A percentile compares a stretch with the other conserved stretches of the same genome.
phyloP scores from a whole-genome alignment of 2,797 vertebrate genomes.

The Momotus momota region DNA sequence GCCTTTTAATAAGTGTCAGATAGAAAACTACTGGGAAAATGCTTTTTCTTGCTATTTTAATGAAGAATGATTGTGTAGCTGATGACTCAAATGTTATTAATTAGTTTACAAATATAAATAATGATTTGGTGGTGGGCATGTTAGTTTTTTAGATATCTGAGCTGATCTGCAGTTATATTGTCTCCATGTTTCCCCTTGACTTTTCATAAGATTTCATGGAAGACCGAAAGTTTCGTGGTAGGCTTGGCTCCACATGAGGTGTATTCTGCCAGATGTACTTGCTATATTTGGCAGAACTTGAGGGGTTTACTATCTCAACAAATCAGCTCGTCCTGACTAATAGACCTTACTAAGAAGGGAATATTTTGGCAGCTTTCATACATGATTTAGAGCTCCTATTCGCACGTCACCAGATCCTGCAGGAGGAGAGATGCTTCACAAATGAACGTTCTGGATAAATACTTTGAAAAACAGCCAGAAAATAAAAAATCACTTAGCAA shows the following conservation, averaged over 20 bases:
- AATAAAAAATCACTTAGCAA: not conserved
- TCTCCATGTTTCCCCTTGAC: not conserved
- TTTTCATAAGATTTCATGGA: not conserved
- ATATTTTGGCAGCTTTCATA: slow-evolving; percentile 63
- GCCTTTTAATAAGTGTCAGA: not conserved
- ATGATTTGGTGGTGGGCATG: not conserved
- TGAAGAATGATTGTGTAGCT: not conserved
- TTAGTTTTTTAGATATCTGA: not conserved
- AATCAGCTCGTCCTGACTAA: slow-evolving; percentile 29
- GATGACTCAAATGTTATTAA: not conserved
- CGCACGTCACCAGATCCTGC: slow-evolving; percentile 1
- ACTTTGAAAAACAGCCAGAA: not conserved
- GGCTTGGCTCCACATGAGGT: slow-evolving; percentile 43
- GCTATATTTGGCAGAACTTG: slow-evolving; percentile 56
- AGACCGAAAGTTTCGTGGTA: not conserved
- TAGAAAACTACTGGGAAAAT: not conserved
- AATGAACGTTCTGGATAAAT: not conserved
- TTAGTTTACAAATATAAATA: not conserved
- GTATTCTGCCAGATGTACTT: slow-evolving; percentile 47
- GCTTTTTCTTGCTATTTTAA: not conserved
- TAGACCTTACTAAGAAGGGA: slow-evolving; percentile 42
- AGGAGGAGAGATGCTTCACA: slow-evolving; percentile 56
- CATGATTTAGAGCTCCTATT: slow-evolving; percentile 23
- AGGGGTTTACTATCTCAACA: slow-evolving; percentile 21
- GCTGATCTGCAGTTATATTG: not conserved